These are phyloP conservation scores for Sarotherodon lohbergeri DNA, from an alignment of 2,113 vertebrate species.

Conservation along the genomic window DNA sequence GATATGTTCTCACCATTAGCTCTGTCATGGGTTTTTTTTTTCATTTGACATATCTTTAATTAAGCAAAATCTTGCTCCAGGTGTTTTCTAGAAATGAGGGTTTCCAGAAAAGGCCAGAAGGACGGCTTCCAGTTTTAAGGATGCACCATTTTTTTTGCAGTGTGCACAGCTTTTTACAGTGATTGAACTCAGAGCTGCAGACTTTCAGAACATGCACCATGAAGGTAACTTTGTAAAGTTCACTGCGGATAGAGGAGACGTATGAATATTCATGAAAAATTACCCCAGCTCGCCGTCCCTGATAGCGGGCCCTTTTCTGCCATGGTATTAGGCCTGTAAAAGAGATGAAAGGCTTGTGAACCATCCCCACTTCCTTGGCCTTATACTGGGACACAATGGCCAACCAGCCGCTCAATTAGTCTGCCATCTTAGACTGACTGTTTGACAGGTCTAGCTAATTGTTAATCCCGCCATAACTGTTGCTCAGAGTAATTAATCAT, in stretches of 20 bases:
- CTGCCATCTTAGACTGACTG: constrained; percentile 87
- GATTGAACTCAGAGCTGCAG: not conserved
- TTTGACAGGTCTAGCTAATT: constrained; percentile 92
- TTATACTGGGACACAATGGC: constrained; percentile 83
- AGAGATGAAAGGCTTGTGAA: constrained; percentile 70
- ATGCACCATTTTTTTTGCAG: not conserved
- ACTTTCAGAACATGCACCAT: constrained; percentile 57
- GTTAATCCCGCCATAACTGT: constrained; percentile 90
- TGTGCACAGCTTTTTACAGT: not conserved
- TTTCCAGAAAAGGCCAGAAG: not conserved
- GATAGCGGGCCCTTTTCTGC: constrained; percentile 54
- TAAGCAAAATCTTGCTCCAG: not conserved
- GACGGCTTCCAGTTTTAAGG: not conserved
- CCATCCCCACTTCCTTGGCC: constrained; percentile 60
- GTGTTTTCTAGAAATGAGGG: not conserved
- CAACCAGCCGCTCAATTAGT: constrained; percentile 92
- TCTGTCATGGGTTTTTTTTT: not conserved
- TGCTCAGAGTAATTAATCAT: constrained; percentile 95
- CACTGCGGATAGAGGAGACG: constrained; percentile 27
- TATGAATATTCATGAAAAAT: constrained; percentile 76
- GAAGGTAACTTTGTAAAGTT: constrained; percentile 75
- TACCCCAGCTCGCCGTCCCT: constrained; percentile 46
- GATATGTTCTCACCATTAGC: not conserved
- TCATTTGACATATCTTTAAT: not conserved
- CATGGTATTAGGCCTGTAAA: constrained; percentile 49